Evolutionary conservation across 2,888 invertebrate genomes (phyloP).

Genomic region (Netelia melanura): DNA sequence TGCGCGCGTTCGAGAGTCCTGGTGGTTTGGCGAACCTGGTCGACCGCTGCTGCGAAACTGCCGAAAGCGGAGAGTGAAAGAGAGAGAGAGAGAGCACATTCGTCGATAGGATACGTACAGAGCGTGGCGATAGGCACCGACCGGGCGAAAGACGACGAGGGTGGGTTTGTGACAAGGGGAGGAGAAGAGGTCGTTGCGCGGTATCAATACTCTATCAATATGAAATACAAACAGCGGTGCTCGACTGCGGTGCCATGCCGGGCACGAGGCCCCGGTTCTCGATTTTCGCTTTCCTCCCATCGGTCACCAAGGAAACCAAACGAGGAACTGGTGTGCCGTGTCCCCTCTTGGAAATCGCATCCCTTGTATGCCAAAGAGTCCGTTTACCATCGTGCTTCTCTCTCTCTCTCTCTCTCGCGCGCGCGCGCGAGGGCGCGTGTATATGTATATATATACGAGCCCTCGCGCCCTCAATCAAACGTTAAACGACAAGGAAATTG

Average conservation of each 20-base stretch:
- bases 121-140: neutral
- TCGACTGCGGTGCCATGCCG: slow-evolving; percentile 64
- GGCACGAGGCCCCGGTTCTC: slow-evolving; percentile 62
- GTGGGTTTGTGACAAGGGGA: slow-evolving; percentile 40
- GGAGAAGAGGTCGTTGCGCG: slow-evolving; percentile 68
- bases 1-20: slow-evolving; percentile 30
- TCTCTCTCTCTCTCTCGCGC: slow-evolving; percentile 54
- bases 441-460: slow-evolving; percentile 62
- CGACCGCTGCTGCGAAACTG: slow-evolving; percentile 42
- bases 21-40: slow-evolving; percentile 63
- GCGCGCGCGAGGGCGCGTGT: neutral
- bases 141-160: slow-evolving; percentile 32
- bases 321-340: slow-evolving; percentile 51
- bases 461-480: slow-evolving; percentile 75
- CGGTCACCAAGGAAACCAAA: slow-evolving; percentile 83
- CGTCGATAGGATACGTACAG: neutral
- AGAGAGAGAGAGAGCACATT: neutral
- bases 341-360: slow-evolving; percentile 44
- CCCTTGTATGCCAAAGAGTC: slow-evolving; percentile 52
- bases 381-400: slow-evolving; percentile 55
- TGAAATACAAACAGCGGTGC: slow-evolving; percentile 83
- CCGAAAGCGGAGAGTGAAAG: slow-evolving; percentile 10
- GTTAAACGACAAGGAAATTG: slow-evolving; percentile 81
- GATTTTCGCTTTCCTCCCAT: slow-evolving; percentile 67
- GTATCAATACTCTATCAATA: slow-evolving; percentile 85